phyloP scores from a whole-genome alignment of 2,888 invertebrate genomes.

The Acanthococcus lagerstroemiae region DNA sequence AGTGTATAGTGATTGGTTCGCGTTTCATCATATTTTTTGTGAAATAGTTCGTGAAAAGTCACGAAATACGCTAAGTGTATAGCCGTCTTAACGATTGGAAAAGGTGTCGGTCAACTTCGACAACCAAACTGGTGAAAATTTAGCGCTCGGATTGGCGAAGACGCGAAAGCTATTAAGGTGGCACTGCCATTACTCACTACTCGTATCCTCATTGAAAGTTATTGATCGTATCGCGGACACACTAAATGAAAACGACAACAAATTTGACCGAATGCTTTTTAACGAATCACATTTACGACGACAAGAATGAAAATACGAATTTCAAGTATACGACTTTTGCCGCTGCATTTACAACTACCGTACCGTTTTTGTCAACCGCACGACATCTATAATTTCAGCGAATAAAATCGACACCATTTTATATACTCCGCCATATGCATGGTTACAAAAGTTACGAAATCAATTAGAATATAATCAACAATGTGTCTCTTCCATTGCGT shows the following conservation, averaged over 20 bases:
- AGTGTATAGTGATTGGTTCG: no score
- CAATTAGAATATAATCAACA: conserved; percentile 27
- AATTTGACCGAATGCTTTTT: neutral
- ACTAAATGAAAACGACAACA: neutral
- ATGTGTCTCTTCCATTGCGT: conserved; percentile 10
- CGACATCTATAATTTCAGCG: neutral
- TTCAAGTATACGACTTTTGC: neutral
- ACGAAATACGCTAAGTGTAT: no score
- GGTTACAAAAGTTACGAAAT: conserved; percentile 17
- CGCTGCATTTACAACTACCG: neutral
- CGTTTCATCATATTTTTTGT: no score
- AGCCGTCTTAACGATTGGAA: no score
- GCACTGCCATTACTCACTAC: neutral
- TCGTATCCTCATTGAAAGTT: neutral
- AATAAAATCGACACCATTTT: conserved; percentile 14
- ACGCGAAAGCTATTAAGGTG: no score
- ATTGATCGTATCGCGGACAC: neutral
- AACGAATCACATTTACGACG: neutral
- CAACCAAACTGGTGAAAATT: no score
- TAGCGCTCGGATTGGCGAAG: no score
- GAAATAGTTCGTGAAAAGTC: no score
- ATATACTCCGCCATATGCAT: neutral
- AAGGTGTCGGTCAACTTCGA: no score
- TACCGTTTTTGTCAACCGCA: conserved; percentile 1
- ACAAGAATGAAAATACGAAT: no score